Percentiles rank a stretch among this genome's conserved stretches.
phyloP scores from a whole-genome alignment of 2,888 invertebrate species.

The Tuta absoluta region DNA sequence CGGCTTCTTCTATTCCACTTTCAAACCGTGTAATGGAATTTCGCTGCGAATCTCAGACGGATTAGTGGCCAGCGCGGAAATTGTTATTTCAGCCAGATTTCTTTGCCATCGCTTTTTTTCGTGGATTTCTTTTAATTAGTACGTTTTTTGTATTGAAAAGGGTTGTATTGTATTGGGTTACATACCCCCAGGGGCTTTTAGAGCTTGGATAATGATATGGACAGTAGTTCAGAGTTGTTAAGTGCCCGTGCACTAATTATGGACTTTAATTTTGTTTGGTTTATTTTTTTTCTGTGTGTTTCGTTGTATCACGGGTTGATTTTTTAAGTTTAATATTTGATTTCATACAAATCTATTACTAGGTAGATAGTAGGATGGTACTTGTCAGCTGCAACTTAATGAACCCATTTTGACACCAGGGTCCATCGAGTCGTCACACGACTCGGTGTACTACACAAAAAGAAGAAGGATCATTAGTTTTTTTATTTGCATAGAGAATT shows the following conservation, averaged over 20 bases:
- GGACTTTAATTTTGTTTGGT: constrained; percentile 20
- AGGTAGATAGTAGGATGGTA: too few species aligned
- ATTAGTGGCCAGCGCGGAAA: constrained; percentile 66
- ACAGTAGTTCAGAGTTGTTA: constrained; percentile 1
- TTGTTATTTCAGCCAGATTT: constrained; percentile 54
- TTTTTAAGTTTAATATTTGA: background rate
- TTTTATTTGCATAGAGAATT: too few species aligned
- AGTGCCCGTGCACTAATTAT: constrained; percentile 23
- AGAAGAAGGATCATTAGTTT: too few species aligned
- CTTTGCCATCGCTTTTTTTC: constrained; percentile 47
- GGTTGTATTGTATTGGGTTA: constrained; percentile 27
- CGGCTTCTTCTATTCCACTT: constrained; percentile 66
- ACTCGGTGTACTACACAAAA: too few species aligned
- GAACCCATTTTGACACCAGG: too few species aligned
- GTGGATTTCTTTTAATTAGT: constrained; percentile 37
- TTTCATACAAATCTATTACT: too few species aligned
- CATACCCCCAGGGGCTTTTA: constrained; percentile 4
- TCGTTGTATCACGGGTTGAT: too few species aligned
- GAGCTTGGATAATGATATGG: constrained; percentile 20
- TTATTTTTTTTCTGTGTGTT: constrained; percentile 15
- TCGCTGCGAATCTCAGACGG: constrained; percentile 51
- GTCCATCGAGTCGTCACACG: too few species aligned
- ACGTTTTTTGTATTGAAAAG: constrained; percentile 30
- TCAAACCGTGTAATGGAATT: constrained; percentile 78
- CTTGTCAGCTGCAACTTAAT: too few species aligned